Evolutionary conservation across 2,888 invertebrate species (phyloP), one percentile per base, ranked within the genome.

Genomic region (Notodonta dromedarius): DNA sequence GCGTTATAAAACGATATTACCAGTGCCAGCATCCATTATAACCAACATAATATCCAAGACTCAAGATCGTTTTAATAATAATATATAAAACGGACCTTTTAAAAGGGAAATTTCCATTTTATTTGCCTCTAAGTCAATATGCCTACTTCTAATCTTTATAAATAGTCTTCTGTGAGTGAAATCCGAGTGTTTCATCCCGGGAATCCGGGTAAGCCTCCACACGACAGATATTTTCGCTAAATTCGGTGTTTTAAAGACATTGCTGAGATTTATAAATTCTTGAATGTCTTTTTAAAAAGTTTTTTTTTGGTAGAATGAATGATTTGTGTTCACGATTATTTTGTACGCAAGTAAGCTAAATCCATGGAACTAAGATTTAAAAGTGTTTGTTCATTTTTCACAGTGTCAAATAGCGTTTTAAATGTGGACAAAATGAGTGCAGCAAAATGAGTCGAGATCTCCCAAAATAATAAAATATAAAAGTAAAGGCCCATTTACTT

Each of bases 131-230:
- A 61, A 69, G 67, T 63, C 71, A 62, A 66, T 67, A 71, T 61
- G 57, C 63, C 57, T 52, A 59, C 58, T 60, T 51, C 59, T 73
- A 72, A 74, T 70, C 73, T 65, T 72, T 72, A 74, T 68, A 66
- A 70, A 73, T 74, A 66, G 70, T 63, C 62, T 50, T 51, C 53
- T 51, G 62, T 63, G 63, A 65, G 63, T 59, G 60, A 61, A 57
- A 70, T 65, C 61, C 52, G 57, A 61, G 61, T 57, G 63, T 58
- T 66, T 59, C 57, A 61, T 69, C 53, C 60, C 48, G 54, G 39
- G 54, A 62, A 56, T 58, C 56, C 56, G 58, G 51, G 56, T 57
- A 72, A 67, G 62, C 66, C 52, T 59, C 39, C 58, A 63, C 58
- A 65, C 59, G 72, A 63, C 65, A 52, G 55, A 58, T 58, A 71